These are phyloP conservation scores for Saccopteryx leptura DNA, from an alignment of 2,113 vertebrate genomes.

Conservation along the genomic window DNA sequence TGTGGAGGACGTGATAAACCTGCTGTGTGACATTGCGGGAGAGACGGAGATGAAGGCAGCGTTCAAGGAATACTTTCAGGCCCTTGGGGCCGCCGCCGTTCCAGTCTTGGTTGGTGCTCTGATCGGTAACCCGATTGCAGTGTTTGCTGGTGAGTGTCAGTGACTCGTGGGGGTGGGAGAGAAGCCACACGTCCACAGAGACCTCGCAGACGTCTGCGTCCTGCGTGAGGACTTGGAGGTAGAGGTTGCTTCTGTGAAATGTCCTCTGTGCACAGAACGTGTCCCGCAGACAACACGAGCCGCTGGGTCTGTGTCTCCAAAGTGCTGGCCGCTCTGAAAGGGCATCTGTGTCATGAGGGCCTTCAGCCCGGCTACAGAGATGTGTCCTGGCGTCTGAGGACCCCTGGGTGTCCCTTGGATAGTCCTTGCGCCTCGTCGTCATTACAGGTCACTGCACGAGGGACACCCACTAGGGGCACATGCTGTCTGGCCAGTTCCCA, in stretches of 20 bases:
- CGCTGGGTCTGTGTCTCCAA: background rate
- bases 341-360: background rate
- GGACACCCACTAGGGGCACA: no score
- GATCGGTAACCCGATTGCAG: constrained; percentile 91
- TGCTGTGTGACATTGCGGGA: constrained; percentile 90
- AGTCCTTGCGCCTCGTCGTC: rapidly evolving
- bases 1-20: constrained; percentile 89
- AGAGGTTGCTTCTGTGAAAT: background rate
- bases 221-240: background rate
- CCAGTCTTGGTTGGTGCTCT: constrained; percentile 92
- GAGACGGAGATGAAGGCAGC: constrained; percentile 91
- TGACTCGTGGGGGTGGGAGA: background rate
- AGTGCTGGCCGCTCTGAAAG: background rate
- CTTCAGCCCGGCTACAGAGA: background rate
- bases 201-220: rapidly evolving
- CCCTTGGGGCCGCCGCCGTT: constrained; percentile 85
- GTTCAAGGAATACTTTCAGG: no score
- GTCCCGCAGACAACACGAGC: background rate
- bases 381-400: background rate
- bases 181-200: background rate
- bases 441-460: no score
- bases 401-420: background rate
- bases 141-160: constrained; percentile 92
- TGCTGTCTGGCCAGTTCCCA: no score
- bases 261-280: background rate